Evolutionary conservation across 92 coral and sea anemone species (phyloP).

Genomic region (Porites evermanni): DNA sequence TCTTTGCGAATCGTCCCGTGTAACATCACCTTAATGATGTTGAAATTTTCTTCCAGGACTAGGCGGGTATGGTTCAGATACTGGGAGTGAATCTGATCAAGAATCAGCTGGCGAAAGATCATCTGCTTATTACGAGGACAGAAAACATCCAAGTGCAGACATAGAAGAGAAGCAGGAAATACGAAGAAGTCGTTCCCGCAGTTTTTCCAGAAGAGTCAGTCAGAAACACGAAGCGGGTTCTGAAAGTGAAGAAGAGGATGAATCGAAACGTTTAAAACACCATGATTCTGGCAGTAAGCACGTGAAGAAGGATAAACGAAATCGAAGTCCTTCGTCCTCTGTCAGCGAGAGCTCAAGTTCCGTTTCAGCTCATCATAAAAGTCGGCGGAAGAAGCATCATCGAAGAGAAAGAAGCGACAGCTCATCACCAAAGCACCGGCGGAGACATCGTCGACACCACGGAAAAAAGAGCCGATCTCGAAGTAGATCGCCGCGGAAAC

Average conservation of each 20-base stretch:
- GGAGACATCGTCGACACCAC: slow-evolving; percentile 69
- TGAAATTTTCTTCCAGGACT: slow-evolving; percentile 63
- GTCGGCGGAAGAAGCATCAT: slow-evolving; percentile 79
- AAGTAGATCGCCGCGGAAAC: slow-evolving; percentile 77
- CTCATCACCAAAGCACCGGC: slow-evolving; percentile 70
- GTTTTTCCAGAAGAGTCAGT: slow-evolving; percentile 37
- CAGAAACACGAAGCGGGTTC: slow-evolving; percentile 27
- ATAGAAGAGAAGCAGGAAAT: slow-evolving; percentile 37
- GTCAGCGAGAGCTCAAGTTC: slow-evolving; percentile 65
- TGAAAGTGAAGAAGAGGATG: slow-evolving; percentile 26
- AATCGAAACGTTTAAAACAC: background rate
- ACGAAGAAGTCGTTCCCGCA: slow-evolving; percentile 63
- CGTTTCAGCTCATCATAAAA: slow-evolving; percentile 64
- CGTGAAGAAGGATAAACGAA: slow-evolving; percentile 21
- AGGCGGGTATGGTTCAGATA: slow-evolving; percentile 91
- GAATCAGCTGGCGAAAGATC: slow-evolving; percentile 43
- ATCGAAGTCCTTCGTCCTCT: slow-evolving; percentile 23
- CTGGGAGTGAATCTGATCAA: slow-evolving; percentile 75
- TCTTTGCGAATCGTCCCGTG: no score
- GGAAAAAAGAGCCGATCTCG: slow-evolving; percentile 64
- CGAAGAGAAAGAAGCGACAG: slow-evolving; percentile 81
- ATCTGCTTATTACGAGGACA: slow-evolving; percentile 32
- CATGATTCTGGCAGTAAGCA: slow-evolving; percentile 29
- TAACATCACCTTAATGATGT: background rate
- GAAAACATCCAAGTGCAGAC: slow-evolving; percentile 57